A percentile compares a stretch with the other conserved stretches of the same genome.
Conservation (phyloP, 2,113 vertebrate species). For the Melanerpes formicivorus region DNA sequence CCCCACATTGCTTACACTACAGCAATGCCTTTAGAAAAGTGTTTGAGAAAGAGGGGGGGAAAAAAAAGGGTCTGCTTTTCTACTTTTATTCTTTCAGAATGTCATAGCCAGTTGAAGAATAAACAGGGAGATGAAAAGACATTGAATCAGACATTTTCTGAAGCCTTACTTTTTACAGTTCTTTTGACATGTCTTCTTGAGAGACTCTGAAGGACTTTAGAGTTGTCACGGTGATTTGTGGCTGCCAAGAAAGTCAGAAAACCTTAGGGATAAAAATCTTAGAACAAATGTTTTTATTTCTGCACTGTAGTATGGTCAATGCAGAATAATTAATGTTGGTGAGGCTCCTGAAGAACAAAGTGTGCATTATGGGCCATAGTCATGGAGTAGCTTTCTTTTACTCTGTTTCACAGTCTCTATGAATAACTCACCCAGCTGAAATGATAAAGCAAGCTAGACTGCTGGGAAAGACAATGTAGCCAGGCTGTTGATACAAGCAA, state of each 20-base stretch:
- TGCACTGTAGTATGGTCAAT: background rate
- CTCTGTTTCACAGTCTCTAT: background rate
- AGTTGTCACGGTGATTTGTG: slow-evolving; percentile 27
- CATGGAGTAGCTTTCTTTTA: background rate
- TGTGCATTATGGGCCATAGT: background rate
- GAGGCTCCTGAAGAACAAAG: background rate
- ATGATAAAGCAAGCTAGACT: background rate
- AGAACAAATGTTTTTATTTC: slow-evolving; percentile 38
- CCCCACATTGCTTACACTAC: background rate
- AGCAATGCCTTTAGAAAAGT: background rate
- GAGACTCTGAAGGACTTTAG: background rate
- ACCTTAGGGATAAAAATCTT: slow-evolving; percentile 15
- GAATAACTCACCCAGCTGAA: background rate
- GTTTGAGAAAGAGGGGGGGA: background rate
- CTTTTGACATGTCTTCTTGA: slow-evolving; percentile 27
- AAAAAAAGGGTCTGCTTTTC: background rate
- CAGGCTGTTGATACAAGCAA: background rate
- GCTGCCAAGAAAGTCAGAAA: slow-evolving; percentile 2
- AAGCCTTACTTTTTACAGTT: slow-evolving; percentile 6
- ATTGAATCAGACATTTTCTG: background rate
- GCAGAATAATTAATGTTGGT: slow-evolving; percentile 6
- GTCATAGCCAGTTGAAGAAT: background rate
- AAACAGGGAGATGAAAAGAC: slow-evolving; percentile 18
- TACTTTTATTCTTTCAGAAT: background rate
- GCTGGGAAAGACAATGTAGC: background rate